Percentiles rank a stretch among this genome's conserved stretches.
Conservation (phyloP, 2,113 vertebrate species). For the Callipepla californica region DNA sequence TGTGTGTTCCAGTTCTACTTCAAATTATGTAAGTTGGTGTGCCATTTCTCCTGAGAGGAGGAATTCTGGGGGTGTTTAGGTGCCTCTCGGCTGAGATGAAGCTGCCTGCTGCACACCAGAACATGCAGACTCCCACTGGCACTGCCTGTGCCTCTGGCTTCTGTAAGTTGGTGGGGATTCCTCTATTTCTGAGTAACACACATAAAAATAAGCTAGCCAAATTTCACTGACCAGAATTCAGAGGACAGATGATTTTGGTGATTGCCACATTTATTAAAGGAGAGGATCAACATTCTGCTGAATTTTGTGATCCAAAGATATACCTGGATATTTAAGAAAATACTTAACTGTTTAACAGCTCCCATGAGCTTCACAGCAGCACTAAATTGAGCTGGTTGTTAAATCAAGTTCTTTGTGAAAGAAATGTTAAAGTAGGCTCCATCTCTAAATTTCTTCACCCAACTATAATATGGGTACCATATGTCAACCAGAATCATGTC, state of each 20-base stretch:
- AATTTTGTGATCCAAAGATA: neutral
- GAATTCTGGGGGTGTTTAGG: neutral
- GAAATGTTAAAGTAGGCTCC: neutral
- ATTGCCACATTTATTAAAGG: neutral
- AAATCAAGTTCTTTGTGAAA: neutral
- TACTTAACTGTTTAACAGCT: neutral
- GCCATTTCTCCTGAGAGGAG: neutral
- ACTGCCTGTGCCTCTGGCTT: neutral
- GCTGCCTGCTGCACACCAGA: neutral
- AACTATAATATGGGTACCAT: neutral
- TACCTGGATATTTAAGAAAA: neutral
- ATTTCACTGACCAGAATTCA: neutral
- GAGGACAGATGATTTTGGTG: neutral
- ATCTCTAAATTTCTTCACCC: neutral
- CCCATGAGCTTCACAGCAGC: neutral
- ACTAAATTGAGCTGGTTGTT: neutral
- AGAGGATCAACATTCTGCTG: neutral
- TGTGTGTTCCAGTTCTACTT: neutral
- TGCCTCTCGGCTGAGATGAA: neutral
- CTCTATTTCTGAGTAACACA: neutral
- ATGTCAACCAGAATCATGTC: neutral
- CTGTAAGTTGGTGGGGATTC: neutral
- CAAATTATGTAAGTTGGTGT: neutral
- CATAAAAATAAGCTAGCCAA: constrained; percentile 16
- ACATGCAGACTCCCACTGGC: neutral